Percentiles rank a stretch among this genome's conserved stretches.
These are phyloP conservation scores for Otis tarda DNA, from an alignment of 2,113 vertebrate species.

Conservation along the genomic window DNA sequence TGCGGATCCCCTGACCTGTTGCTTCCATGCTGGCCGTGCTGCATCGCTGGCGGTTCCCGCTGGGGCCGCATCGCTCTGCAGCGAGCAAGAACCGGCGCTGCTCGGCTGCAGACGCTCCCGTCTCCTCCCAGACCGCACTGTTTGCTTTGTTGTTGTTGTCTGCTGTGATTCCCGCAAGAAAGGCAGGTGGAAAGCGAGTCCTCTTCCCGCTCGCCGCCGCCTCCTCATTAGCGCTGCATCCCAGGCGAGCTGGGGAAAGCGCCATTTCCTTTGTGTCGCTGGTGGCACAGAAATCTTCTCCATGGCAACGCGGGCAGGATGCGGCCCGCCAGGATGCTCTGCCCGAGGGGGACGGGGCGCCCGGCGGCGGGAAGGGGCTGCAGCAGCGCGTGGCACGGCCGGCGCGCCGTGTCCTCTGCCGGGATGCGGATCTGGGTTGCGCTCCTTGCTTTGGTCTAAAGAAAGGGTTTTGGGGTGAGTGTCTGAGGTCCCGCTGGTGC, in stretches of 20 bases:
- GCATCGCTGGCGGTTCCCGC: accelerated
- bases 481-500: accelerated
- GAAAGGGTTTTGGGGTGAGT: not conserved
- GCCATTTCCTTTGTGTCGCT: slow-evolving; percentile 25
- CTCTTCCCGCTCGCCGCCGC: not conserved
- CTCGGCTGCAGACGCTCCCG: not conserved
- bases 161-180: not conserved
- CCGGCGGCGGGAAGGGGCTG: not conserved
- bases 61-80: not conserved
- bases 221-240: not conserved
- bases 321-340: not conserved
- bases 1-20: not conserved
- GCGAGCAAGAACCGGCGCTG: not conserved
- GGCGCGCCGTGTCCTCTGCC: accelerated
- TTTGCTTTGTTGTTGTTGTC: not conserved
- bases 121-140: accelerated
- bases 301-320: slow-evolving; percentile 62
- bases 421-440: accelerated
- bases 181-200: slow-evolving; percentile 1
- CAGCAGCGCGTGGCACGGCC: accelerated
- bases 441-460: accelerated
- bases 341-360: not conserved
- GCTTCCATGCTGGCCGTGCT: not conserved
- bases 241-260: slow-evolving; percentile 34
- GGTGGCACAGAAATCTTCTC: slow-evolving; percentile 40